Percentiles rank a stretch among this genome's conserved stretches.
Conservation (phyloP, 2,797 vertebrate species). For the Phrynocephalus forsythii region DNA sequence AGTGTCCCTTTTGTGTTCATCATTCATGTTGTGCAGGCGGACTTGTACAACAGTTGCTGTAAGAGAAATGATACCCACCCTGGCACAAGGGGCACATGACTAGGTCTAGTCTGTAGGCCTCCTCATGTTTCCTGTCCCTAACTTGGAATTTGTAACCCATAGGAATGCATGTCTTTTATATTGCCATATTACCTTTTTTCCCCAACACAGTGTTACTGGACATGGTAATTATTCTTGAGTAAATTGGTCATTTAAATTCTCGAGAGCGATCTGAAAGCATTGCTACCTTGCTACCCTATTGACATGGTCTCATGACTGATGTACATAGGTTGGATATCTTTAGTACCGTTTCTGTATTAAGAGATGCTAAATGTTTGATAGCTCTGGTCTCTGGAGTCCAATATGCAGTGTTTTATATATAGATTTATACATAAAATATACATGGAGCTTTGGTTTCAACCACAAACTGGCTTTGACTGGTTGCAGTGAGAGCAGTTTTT, state of each 20-base stretch:
- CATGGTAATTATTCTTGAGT: slow-evolving; percentile 51
- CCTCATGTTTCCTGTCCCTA: not conserved
- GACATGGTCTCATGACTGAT: slow-evolving; percentile 64
- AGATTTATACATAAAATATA: slow-evolving; percentile 76
- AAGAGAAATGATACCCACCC: not conserved
- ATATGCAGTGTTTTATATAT: slow-evolving; percentile 70
- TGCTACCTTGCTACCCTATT: slow-evolving; percentile 62
- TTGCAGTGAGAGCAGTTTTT: slow-evolving; percentile 67
- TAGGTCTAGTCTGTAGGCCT: not conserved
- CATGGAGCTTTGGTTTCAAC: slow-evolving; percentile 69
- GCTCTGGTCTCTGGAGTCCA: slow-evolving; percentile 72
- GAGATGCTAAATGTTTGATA: slow-evolving; percentile 76
- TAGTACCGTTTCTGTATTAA: slow-evolving; percentile 68
- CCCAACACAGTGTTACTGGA: slow-evolving; percentile 42
- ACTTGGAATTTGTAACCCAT: not conserved
- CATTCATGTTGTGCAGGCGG: too few relatives aligned
- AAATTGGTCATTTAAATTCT: slow-evolving; percentile 57
- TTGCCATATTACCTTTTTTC: slow-evolving; percentile 52
- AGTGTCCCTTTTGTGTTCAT: too few relatives aligned
- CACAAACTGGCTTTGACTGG: slow-evolving; percentile 67
- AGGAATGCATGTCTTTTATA: slow-evolving; percentile 31
- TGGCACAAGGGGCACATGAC: not conserved
- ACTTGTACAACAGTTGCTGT: too few relatives aligned
- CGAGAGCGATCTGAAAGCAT: slow-evolving; percentile 51
- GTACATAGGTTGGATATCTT: slow-evolving; percentile 65